Evolutionary conservation across 2,113 vertebrate species (phyloP).

Genomic region (Pantherophis guttatus): DNA sequence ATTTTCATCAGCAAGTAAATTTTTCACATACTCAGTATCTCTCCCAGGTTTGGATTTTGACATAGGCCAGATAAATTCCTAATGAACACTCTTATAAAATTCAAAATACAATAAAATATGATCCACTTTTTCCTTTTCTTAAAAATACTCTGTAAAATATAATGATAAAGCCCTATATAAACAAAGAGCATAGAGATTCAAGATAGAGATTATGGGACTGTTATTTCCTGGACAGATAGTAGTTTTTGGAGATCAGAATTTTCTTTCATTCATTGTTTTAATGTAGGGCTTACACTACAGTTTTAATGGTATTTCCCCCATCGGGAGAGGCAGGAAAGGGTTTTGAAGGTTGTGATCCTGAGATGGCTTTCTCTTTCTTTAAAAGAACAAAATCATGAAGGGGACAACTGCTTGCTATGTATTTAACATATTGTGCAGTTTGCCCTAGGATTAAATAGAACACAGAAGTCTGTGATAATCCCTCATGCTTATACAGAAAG

Average conservation of each 20-base stretch:
- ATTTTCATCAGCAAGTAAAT: neutral
- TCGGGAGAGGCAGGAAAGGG: neutral
- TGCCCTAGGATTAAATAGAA: conserved; percentile 56
- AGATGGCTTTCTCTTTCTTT: neutral
- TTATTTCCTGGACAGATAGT: neutral
- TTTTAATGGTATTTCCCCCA: neutral
- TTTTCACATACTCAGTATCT: neutral
- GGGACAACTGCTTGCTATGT: neutral
- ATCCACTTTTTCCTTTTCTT: neutral
- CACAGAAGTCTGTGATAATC: conserved; percentile 60
- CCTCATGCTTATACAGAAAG: neutral
- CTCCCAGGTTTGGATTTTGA: neutral
- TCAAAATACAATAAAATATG: neutral
- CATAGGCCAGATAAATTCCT: neutral
- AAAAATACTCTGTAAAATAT: neutral
- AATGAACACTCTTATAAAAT: neutral
- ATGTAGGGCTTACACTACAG: neutral
- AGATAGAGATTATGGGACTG: neutral
- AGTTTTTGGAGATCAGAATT: neutral
- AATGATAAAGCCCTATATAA: neutral
- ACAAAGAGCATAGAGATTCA: neutral
- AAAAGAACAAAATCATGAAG: neutral
- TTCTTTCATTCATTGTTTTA: neutral
- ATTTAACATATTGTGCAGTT: neutral
- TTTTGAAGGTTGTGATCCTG: neutral